Conservation (phyloP, 2,888 invertebrate species). For the Hipparchia semele region DNA sequence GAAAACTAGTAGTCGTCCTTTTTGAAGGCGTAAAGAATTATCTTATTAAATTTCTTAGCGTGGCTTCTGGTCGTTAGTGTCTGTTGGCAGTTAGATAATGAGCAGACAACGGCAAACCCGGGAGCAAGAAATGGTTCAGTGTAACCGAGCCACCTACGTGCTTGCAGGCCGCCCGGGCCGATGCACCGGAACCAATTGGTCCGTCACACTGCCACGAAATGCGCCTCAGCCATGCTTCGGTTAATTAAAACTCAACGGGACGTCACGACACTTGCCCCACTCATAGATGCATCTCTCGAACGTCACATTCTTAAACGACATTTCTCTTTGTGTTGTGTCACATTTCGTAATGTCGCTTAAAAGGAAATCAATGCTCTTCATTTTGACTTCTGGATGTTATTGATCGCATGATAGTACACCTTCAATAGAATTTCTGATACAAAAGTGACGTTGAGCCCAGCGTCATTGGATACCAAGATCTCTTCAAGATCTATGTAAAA, state of each 20-base stretch:
- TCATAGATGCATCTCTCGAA: slow-evolving; percentile 57
- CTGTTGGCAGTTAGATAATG: slow-evolving; percentile 69
- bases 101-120: slow-evolving; percentile 71
- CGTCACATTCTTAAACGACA: slow-evolving; percentile 60
- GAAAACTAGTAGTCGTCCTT: slow-evolving; percentile 47
- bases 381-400: slow-evolving; percentile 39
- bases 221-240: slow-evolving; percentile 68
- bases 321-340: slow-evolving; percentile 69
- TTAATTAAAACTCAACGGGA: slow-evolving; percentile 79
- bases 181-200: slow-evolving; percentile 74
- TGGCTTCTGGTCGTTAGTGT: slow-evolving; percentile 65
- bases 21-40: slow-evolving; percentile 68
- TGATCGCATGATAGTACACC: slow-evolving; percentile 31
- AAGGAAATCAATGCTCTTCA: slow-evolving; percentile 52
- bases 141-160: slow-evolving; percentile 76
- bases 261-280: slow-evolving; percentile 66
- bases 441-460: not conserved
- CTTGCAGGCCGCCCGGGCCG: slow-evolving; percentile 52
- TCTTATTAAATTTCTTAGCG: slow-evolving; percentile 71
- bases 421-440: not conserved
- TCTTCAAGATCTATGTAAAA: not conserved
- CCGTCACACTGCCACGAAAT: slow-evolving; percentile 74
- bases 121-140: slow-evolving; percentile 70
- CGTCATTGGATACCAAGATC: too few relatives aligned
- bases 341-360: slow-evolving; percentile 59